These are phyloP conservation scores for Eristalis arbustorum DNA, from an alignment of 2,888 invertebrate species.

Conservation along the genomic window DNA sequence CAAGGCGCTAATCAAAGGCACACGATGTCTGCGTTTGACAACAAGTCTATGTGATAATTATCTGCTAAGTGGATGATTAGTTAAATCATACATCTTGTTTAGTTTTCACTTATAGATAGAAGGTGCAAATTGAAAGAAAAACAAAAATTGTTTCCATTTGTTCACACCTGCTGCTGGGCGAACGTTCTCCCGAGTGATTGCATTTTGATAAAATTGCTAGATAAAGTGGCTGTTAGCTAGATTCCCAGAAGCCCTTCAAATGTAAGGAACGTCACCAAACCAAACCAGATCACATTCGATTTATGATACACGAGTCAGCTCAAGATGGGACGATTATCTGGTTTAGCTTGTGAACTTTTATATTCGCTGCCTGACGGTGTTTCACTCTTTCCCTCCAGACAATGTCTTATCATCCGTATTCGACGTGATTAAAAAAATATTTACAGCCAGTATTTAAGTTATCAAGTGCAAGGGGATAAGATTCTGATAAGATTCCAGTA, in stretches of 20 bases:
- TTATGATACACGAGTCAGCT: neutral
- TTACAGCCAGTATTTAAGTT: neutral
- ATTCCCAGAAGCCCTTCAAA: neutral
- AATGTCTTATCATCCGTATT: neutral
- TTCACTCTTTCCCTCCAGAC: neutral
- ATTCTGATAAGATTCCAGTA: neutral
- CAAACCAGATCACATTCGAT: neutral
- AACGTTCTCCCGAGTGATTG: neutral
- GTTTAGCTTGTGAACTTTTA: neutral
- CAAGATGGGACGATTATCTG: neutral
- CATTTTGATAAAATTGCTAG: neutral
- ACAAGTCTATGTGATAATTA: constrained; percentile 12
- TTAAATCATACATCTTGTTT: constrained; percentile 2
- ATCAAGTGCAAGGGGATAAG: neutral
- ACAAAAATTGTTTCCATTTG: neutral
- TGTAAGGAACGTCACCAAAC: neutral
- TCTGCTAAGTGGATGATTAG: constrained; percentile 36
- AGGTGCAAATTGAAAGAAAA: neutral
- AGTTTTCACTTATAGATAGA: neutral
- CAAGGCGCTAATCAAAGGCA: constrained; percentile 11
- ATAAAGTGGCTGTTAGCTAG: neutral
- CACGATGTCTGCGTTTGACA: constrained; percentile 15
- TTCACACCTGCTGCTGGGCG: neutral
- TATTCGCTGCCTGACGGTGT: neutral
- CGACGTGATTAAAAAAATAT: neutral